Conservation (phyloP, 2,797 vertebrate species). For the Semotilus atromaculatus region DNA sequence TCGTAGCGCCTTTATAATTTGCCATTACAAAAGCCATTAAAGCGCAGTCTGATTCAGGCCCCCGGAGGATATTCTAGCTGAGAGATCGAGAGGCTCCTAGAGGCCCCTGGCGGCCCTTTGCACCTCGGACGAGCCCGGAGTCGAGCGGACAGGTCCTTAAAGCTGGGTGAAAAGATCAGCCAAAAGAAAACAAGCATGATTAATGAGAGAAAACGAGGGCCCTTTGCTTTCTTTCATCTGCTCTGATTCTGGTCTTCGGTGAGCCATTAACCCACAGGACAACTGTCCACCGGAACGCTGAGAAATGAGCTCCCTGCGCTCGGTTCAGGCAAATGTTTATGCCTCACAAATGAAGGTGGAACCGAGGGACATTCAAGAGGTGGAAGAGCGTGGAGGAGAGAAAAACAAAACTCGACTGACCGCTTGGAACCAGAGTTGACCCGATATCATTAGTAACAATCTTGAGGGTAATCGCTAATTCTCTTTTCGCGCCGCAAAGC, state of each 20-base stretch:
- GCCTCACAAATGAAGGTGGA: conserved; percentile 65
- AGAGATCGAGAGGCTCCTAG: conserved; percentile 64
- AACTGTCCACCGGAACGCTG: conserved; percentile 76
- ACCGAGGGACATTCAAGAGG: conserved; percentile 52
- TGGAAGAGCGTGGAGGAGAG: conserved; percentile 34
- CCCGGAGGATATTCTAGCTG: conserved; percentile 66
- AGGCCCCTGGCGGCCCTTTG: conserved; percentile 73
- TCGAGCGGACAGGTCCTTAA: conserved; percentile 83
- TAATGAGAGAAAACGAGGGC: conserved; percentile 79
- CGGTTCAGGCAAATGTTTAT: conserved; percentile 72
- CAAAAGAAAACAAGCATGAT: conserved; percentile 83
- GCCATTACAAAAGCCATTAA: conserved; percentile 85
- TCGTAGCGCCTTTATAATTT: conserved; percentile 85
- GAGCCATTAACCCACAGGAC: conserved; percentile 82
- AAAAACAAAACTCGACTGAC: conserved; percentile 30
- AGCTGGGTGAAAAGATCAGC: conserved; percentile 82
- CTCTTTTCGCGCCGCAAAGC: background rate
- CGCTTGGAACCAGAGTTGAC: conserved; percentile 33
- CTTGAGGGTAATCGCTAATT: conserved; percentile 23
- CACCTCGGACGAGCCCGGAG: conserved; percentile 76
- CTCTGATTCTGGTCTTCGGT: conserved; percentile 80
- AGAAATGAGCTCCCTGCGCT: conserved; percentile 79
- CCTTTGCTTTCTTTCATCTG: conserved; percentile 83
- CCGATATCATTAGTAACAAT: conserved; percentile 58
- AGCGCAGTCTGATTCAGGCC: conserved; percentile 75